phyloP scores from a whole-genome alignment of 1,140 invertebrate genomes.

The Rhagoletis zephyria region DNA sequence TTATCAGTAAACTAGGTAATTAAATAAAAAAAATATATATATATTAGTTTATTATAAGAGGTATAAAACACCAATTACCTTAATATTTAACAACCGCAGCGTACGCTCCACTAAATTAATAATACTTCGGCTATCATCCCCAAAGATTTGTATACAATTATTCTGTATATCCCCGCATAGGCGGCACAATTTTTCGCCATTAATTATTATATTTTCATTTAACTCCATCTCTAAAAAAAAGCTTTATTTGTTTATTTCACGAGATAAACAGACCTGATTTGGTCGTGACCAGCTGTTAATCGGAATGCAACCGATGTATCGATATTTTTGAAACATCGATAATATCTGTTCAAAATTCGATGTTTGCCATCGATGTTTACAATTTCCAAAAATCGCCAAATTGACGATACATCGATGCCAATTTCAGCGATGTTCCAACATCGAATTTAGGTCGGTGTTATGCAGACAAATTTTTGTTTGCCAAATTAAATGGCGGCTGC shows the following conservation, averaged over 20 bases:
- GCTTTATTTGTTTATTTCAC: neutral
- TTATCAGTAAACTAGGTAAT: neutral
- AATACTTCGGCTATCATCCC: neutral
- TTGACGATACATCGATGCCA: too few relatives aligned
- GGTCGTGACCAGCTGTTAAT: too few relatives aligned
- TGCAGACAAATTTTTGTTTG: too few relatives aligned
- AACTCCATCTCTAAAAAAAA: neutral
- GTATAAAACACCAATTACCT: neutral
- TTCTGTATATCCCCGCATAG: constrained; percentile 1
- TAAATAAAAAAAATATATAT: neutral
- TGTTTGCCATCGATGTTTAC: too few relatives aligned
- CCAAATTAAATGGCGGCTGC: too few relatives aligned
- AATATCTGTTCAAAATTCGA: too few relatives aligned
- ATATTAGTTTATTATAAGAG: neutral
- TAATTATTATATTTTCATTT: neutral
- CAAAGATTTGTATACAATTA: neutral
- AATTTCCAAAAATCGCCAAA: too few relatives aligned
- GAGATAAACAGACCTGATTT: too few relatives aligned
- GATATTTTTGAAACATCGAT: too few relatives aligned
- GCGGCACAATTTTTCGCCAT: neutral
- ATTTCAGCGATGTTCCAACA: too few relatives aligned
- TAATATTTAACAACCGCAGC: neutral
- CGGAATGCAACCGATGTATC: too few relatives aligned
- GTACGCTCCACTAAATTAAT: neutral
- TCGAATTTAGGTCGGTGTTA: too few relatives aligned